Percentiles rank a stretch among this genome's conserved stretches.
These are phyloP conservation scores for Sebastolobus alascanus DNA, from an alignment of 2,797 vertebrate genomes.

Conservation along the genomic window DNA sequence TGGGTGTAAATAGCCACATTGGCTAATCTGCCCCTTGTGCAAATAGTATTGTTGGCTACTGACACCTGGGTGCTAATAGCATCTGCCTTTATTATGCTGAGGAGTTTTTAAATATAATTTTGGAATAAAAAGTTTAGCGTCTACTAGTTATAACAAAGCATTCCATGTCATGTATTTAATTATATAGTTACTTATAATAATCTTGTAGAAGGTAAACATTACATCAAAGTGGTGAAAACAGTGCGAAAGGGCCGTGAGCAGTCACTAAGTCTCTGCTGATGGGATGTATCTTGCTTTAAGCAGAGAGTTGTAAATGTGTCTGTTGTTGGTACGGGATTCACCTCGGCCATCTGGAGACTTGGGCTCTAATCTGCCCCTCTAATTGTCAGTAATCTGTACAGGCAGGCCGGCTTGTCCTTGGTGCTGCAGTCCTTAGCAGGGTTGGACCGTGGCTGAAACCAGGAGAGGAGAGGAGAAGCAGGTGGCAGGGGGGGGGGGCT, in stretches of 20 bases:
- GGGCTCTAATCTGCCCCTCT: conserved; percentile 73
- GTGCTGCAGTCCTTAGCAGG: conserved; percentile 30
- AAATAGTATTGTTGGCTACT: too few species aligned
- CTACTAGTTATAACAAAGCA: not conserved
- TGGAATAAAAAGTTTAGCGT: not conserved
- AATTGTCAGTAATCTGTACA: conserved; percentile 80
- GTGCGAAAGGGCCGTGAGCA: not conserved
- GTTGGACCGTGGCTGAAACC: conserved; percentile 22
- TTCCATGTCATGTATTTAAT: not conserved
- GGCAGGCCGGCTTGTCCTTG: conserved; percentile 54
- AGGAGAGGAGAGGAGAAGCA: conserved; percentile 25
- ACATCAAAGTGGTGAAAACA: not conserved
- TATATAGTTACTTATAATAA: not conserved
- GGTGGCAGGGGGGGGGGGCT: conserved; percentile 10
- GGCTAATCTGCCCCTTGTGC: too few species aligned
- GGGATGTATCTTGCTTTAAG: conserved; percentile 20
- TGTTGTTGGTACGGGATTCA: conserved; percentile 62
- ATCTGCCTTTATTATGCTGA: not conserved
- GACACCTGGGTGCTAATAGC: too few species aligned
- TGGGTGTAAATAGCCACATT: too few species aligned
- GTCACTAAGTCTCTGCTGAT: conserved; percentile 4
- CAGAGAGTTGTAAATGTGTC: conserved; percentile 41
- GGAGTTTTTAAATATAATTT: not conserved
- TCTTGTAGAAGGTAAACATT: not conserved
- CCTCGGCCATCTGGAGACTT: conserved; percentile 79